These are phyloP conservation scores for Lymantria dispar DNA, from an alignment of 2,888 invertebrate genomes.

Conservation along the genomic window DNA sequence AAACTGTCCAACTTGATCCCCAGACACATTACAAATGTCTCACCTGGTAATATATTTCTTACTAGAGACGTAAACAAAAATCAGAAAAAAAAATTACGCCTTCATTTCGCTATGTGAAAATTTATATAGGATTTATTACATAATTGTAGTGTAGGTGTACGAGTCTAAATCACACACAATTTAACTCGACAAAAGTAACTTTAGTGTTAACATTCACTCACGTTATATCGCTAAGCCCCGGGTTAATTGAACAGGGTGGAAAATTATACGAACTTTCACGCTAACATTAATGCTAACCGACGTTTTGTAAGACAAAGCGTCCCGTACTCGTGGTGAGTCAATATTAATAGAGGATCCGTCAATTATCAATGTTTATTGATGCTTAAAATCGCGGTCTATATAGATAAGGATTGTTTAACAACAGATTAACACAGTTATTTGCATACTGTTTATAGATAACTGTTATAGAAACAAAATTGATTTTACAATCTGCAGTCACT, in stretches of 20 bases:
- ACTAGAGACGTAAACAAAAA: constrained; percentile 17
- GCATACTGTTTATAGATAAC: constrained; percentile 6
- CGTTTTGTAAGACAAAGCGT: constrained; percentile 40
- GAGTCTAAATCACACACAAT: constrained; percentile 50
- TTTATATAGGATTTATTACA: constrained; percentile 11
- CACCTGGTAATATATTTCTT: constrained; percentile 37
- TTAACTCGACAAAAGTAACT: constrained; percentile 46
- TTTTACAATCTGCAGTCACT: neutral
- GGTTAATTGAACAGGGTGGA: constrained; percentile 46
- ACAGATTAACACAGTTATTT: constrained; percentile 33
- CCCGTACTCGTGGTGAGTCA: constrained; percentile 54
- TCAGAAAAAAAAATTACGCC: constrained; percentile 7
- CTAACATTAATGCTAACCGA: constrained; percentile 49
- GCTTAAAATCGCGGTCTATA: constrained; percentile 62
- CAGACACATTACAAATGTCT: constrained; percentile 13
- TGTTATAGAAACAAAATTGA: constrained; percentile 4
- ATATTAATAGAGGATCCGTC: constrained; percentile 75
- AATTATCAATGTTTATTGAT: constrained; percentile 73
- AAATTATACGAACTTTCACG: constrained; percentile 60
- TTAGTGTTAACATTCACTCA: constrained; percentile 32
- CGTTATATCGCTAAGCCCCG: constrained; percentile 37
- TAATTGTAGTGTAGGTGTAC: constrained; percentile 9
- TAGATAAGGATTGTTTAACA: constrained; percentile 39
- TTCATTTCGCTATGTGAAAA: constrained; percentile 4
- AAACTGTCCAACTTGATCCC: constrained; percentile 5